Base-by-base conservation (phyloP, 2,888 invertebrate genomes). In the Chouioia cunea region DNA sequence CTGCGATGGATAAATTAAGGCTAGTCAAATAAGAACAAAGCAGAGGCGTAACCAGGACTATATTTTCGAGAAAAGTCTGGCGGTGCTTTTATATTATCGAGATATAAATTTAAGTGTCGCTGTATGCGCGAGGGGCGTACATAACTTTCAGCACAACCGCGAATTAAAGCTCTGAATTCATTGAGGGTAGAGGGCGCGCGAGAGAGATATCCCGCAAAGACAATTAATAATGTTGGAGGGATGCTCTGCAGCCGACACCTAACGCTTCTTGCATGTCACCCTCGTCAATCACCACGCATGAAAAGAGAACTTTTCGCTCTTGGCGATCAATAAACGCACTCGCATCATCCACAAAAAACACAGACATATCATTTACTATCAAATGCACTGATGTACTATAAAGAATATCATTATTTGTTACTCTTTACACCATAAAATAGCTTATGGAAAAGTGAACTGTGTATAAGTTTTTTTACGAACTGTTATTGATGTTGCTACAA, bases 221-320 rank as follows among this genome's bases (percentile, higher is more conserved):
- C 73, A 73, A 71, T 70, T 73, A 74, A 70, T 68, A 68, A 73
- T 58, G 71, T 56, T 60, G 74, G 70, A 60, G 70, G 70, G 70
- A 71, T 71, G 69, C 57, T 65, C 64, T 73, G 75, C 69, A 64
- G 70, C 70, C 66, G 73, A 73, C 73, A 73, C 66, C 65, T 56
- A 58, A 59, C 56, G 66, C 66, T 73, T 73, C 73, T 73, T 73
- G 27, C 50, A 66, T 63, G 59, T 73, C 66, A 73, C 66, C 73
- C 73, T 73, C 73, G 73, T 73, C 73, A 73, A 73, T 73, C 73
- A 73, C 68, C 43, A 58, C 64, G 54, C 56, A 54, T 57, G 69
- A 69, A 69, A 69, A 65, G 69, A 46, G 65, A 65, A 64, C 62
- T 65, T 63, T 65, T 65, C 53, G 59, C 65, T 48, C 53, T 12